Percentiles rank a stretch among this genome's conserved stretches.
These are phyloP conservation scores for Calonectris borealis DNA, from an alignment of 2,113 vertebrate species.

Conservation along the genomic window DNA sequence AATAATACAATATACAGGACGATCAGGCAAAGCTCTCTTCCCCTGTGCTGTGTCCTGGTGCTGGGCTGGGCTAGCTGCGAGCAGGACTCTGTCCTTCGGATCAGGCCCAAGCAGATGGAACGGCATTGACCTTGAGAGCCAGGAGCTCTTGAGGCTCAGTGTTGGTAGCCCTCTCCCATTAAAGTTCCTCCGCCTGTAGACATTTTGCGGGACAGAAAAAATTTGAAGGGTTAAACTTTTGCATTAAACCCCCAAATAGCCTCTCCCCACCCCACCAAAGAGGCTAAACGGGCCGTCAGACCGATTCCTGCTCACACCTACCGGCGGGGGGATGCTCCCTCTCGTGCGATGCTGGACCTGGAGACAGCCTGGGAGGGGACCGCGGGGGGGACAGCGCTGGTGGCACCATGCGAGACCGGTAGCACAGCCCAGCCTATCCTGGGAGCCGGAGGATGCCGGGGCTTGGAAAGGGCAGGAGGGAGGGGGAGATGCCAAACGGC, in stretches of 20 bases:
- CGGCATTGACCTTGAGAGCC: not conserved
- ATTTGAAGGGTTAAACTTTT: not conserved
- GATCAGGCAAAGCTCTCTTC: not conserved
- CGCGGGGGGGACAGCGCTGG: rapidly evolving
- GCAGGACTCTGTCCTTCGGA: not conserved
- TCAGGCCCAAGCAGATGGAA: not conserved
- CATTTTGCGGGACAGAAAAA: not conserved
- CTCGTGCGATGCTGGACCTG: not conserved
- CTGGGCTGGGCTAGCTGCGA: not conserved
- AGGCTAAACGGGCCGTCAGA: not conserved
- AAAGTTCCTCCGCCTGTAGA: not conserved
- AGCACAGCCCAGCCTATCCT: rapidly evolving
- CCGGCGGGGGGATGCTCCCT: not conserved
- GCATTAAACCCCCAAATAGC: not conserved
- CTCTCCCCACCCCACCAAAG: not conserved
- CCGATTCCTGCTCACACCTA: not conserved
- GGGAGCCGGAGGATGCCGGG: not conserved
- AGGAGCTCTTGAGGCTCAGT: not conserved
- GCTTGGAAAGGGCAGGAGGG: not conserved
- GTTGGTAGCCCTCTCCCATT: not conserved
- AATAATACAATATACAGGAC: not conserved
- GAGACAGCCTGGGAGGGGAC: not conserved
- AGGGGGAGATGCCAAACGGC: not conserved
- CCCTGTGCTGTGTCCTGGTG: not conserved
- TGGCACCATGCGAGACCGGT: not conserved